Evolutionary conservation across 2,113 vertebrate species (phyloP).

Genomic region (Gallinago jamesoni): DNA sequence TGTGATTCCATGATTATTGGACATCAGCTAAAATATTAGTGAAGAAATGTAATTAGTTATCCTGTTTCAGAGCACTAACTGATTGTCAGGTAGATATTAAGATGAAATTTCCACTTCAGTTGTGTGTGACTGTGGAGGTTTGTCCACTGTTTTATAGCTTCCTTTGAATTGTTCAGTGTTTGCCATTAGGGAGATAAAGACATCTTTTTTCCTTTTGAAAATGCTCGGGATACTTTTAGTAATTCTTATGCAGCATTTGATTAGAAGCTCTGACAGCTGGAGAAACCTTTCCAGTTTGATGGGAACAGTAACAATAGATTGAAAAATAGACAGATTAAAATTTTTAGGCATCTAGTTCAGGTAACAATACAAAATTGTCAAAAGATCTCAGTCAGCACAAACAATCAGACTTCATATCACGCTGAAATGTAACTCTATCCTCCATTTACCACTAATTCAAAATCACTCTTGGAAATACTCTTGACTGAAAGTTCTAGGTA

Average conservation of each 20-base stretch:
- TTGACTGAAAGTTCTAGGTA: background rate
- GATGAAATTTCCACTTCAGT: rapidly evolving
- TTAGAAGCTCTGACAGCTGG: background rate
- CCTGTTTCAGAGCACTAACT: background rate
- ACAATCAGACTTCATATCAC: background rate
- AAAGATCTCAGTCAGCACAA: background rate
- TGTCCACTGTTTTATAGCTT: background rate
- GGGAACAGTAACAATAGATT: background rate
- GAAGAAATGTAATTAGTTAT: background rate
- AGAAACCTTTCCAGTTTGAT: background rate
- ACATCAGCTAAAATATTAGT: background rate
- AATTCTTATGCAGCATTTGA: background rate
- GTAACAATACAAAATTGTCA: background rate
- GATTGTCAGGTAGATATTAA: background rate
- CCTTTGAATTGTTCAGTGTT: background rate
- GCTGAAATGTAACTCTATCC: background rate
- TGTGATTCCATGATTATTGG: background rate
- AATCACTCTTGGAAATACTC: background rate
- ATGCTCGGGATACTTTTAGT: background rate
- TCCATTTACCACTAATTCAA: background rate
- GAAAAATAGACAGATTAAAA: background rate
- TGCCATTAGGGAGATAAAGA: background rate
- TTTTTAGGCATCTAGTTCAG: background rate
- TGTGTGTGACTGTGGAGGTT: background rate
- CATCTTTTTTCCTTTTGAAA: background rate